Conservation (phyloP, 2,113 vertebrate genomes). For the Tyto alba region DNA sequence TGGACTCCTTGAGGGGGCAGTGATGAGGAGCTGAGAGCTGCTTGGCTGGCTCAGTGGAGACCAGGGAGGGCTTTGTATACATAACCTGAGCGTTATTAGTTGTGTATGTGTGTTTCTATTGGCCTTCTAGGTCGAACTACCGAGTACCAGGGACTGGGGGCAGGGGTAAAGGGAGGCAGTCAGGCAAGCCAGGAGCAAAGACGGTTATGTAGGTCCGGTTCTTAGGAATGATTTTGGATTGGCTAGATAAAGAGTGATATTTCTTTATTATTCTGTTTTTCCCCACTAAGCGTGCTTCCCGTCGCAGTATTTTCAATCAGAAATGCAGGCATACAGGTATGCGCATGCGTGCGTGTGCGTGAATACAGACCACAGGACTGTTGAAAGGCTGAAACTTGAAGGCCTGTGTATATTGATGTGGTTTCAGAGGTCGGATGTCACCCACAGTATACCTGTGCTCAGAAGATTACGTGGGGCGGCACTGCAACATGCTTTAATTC, state of each 20-base stretch:
- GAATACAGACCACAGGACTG: not conserved
- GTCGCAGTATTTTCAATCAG: not conserved
- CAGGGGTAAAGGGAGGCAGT: not conserved
- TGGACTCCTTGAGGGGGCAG: not conserved
- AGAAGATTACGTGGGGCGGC: rapidly evolving
- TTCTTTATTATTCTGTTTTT: not conserved
- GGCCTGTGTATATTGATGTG: not conserved
- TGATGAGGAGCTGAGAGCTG: not conserved
- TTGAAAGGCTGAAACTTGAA: not conserved
- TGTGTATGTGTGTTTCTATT: not conserved
- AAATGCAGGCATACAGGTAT: rapidly evolving
- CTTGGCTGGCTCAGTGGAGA: not conserved
- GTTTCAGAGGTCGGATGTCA: not conserved
- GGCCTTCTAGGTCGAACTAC: not conserved
- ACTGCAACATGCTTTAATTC: not conserved
- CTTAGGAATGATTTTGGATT: not conserved
- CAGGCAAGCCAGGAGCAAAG: not conserved
- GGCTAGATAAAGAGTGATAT: not conserved
- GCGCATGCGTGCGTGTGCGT: rapidly evolving
- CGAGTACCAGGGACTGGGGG: not conserved
- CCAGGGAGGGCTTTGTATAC: not conserved
- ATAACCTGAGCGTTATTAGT: not conserved
- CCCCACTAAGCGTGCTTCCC: not conserved
- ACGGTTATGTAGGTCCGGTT: not conserved
- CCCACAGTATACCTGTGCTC: not conserved